Evolutionary conservation across 2,797 vertebrate genomes (phyloP).

Genomic region (Trachurus trachurus): DNA sequence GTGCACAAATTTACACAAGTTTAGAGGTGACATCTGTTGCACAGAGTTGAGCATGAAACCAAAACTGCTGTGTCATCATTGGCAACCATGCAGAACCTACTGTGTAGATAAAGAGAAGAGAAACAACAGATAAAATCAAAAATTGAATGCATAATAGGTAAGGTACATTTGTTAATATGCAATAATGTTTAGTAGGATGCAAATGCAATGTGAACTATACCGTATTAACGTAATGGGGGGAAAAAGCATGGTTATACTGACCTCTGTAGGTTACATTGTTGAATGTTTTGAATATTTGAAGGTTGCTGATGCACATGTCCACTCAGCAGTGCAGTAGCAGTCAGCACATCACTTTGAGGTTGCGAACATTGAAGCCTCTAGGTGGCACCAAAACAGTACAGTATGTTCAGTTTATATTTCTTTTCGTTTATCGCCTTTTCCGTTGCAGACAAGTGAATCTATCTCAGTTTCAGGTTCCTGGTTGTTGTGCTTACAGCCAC

Average conservation of each 20-base stretch:
- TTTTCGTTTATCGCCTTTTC: too few relatives aligned
- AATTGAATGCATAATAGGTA: not conserved
- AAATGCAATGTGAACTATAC: too few relatives aligned
- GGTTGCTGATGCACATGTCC: slow-evolving; percentile 7
- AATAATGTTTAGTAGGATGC: not conserved
- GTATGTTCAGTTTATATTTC: not conserved
- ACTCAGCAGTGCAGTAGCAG: not conserved
- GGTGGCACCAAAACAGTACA: not conserved
- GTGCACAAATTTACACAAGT: not conserved
- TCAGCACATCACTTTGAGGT: too few relatives aligned
- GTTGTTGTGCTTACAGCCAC: not conserved
- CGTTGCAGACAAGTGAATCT: not conserved
- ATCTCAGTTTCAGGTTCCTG: not conserved
- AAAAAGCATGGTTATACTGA: not conserved
- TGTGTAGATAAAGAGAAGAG: not conserved
- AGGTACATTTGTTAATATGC: not conserved
- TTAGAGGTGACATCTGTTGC: not conserved
- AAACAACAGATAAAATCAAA: not conserved
- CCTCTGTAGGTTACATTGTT: not conserved
- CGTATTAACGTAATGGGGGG: too few relatives aligned
- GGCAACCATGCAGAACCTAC: not conserved
- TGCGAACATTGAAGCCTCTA: slow-evolving; percentile 3
- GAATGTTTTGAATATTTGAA: slow-evolving; percentile 42
- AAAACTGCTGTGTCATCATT: not conserved
- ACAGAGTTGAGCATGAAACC: not conserved